Conservation (phyloP, 2,797 vertebrate species). For the Tiaroga cobitis region DNA sequence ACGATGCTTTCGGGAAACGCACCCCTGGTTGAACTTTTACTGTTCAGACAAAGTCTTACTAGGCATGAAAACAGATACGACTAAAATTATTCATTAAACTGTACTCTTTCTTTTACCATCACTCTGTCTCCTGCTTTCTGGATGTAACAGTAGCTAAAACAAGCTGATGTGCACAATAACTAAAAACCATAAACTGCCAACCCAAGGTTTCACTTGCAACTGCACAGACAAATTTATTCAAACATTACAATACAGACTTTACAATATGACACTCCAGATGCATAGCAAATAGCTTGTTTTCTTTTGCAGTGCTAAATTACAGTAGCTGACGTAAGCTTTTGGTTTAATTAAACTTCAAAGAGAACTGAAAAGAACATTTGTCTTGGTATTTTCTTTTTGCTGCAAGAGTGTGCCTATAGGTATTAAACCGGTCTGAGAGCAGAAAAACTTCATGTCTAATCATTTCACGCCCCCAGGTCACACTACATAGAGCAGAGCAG, state of each 20-base stretch:
- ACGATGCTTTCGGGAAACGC: no score
- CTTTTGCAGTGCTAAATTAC: conserved; percentile 6
- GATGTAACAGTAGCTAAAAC: neutral
- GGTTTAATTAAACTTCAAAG: conserved; percentile 35
- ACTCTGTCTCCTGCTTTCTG: neutral
- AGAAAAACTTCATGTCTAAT: conserved; percentile 19
- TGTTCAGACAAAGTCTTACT: neutral
- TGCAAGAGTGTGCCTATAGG: conserved; percentile 20
- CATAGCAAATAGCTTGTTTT: conserved; percentile 1
- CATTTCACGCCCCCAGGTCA: conserved; percentile 29
- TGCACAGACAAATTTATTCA: neutral
- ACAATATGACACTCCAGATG: neutral
- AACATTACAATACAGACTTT: conserved; percentile 1
- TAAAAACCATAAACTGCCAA: neutral
- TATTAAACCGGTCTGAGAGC: neutral
- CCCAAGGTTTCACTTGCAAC: neutral
- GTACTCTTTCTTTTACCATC: neutral
- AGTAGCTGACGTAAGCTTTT: conserved; percentile 20
- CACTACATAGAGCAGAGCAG: conserved; percentile 64
- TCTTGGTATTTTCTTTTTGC: conserved; percentile 19
- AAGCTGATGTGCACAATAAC: neutral
- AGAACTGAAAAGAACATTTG: conserved; percentile 10
- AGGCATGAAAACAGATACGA: neutral
- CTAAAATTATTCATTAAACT: neutral
- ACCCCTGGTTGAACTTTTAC: neutral